Percentiles rank a stretch among this genome's conserved stretches.
These are phyloP conservation scores for Sphaerophoria taeniata DNA, from an alignment of 2,888 invertebrate genomes.

Conservation along the genomic window DNA sequence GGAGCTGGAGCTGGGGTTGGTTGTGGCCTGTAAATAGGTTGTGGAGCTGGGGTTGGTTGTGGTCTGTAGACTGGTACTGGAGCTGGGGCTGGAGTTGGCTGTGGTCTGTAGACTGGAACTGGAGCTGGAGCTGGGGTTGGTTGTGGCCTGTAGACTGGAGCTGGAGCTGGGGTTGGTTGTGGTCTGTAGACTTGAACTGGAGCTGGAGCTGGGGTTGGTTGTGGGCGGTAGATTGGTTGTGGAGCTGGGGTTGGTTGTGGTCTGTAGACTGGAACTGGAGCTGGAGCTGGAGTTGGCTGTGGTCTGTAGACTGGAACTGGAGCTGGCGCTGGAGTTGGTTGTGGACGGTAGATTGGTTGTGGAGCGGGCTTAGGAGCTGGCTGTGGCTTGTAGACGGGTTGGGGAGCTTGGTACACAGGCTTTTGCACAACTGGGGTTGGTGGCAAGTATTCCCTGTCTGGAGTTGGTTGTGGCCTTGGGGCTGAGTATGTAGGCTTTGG, in stretches of 20 bases:
- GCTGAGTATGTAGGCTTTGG: conserved; percentile 3
- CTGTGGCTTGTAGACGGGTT: conserved; percentile 18
- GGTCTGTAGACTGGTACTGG: conserved; percentile 22
- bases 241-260: conserved; percentile 16
- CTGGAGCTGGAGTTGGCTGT: conserved; percentile 4
- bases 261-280: background rate
- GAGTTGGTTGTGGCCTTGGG: conserved; percentile 8
- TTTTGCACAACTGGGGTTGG: conserved; percentile 13
- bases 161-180: conserved; percentile 9
- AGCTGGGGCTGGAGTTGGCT: conserved; percentile 1
- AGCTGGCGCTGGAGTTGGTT: background rate
- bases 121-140: background rate
- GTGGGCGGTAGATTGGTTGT: conserved; percentile 17
- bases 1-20: conserved; percentile 2
- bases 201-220: background rate
- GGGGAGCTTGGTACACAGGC: conserved; percentile 4
- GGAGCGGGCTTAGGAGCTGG: conserved; percentile 6
- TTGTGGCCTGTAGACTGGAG: conserved; percentile 9
- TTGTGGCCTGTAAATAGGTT: conserved; percentile 16
- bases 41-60: conserved; percentile 1
- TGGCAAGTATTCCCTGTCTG: conserved; percentile 36
- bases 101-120: conserved; percentile 15
- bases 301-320: conserved; percentile 1
- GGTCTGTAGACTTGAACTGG: background rate
- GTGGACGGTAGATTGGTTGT: conserved; percentile 15